phyloP scores from a whole-genome alignment of 2,888 invertebrate genomes.

The Phyllotreta striolata region DNA sequence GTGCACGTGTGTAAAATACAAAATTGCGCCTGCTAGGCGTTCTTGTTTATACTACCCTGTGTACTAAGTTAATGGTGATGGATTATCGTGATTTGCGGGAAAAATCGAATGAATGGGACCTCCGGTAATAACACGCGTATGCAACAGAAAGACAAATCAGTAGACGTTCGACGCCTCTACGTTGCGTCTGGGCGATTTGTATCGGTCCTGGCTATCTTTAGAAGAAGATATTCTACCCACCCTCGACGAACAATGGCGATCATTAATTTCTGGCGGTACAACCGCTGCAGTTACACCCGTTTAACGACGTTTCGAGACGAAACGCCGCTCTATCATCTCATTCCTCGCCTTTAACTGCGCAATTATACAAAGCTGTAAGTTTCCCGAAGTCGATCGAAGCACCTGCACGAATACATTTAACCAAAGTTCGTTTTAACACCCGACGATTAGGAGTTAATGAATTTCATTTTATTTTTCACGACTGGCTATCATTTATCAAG shows the following conservation, averaged over 20 bases:
- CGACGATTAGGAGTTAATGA: too few species aligned
- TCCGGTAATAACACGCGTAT: background rate
- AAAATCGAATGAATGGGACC: background rate
- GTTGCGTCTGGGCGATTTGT: constrained; percentile 28
- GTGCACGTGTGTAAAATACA: too few species aligned
- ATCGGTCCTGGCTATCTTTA: constrained; percentile 31
- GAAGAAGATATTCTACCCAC: constrained; percentile 30
- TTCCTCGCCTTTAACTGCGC: background rate
- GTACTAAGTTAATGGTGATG: too few species aligned
- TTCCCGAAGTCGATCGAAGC: too few species aligned
- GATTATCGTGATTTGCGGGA: too few species aligned
- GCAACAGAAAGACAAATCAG: background rate
- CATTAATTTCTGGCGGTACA: constrained; percentile 36
- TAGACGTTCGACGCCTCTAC: constrained; percentile 13
- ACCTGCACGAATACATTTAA: too few species aligned
- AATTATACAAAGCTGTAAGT: too few species aligned
- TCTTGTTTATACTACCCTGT: too few species aligned
- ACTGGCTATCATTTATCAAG: too few species aligned
- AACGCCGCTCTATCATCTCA: constrained; percentile 33
- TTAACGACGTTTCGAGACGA: constrained; percentile 35
- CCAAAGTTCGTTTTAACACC: too few species aligned
- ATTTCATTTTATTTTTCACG: too few species aligned
- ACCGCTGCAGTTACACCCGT: constrained; percentile 34
- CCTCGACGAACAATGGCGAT: constrained; percentile 34
- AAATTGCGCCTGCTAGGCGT: too few species aligned